phyloP scores from a whole-genome alignment of 37 sponge, comb jelly and placozoan genomes.

The Halichondria panicea region DNA sequence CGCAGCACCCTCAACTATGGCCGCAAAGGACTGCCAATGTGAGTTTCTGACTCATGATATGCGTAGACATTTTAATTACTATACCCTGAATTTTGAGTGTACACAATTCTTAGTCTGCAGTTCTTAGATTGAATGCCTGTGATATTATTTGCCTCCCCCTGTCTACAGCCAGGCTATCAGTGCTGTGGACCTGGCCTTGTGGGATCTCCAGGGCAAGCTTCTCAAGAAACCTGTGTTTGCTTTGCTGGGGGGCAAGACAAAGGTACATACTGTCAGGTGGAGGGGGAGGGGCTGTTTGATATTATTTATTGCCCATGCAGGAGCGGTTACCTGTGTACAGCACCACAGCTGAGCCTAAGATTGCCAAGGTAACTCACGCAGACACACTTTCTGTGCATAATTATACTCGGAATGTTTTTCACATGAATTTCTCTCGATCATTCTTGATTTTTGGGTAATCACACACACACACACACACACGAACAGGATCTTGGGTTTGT shows the following conservation, averaged over 20 bases:
- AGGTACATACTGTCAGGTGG: slow-evolving; percentile 24
- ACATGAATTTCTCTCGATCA: no score
- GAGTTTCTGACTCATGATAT: background rate
- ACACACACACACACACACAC: background rate
- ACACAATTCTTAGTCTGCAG: background rate
- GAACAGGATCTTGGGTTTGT: slow-evolving; percentile 76
- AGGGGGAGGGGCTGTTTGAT: background rate
- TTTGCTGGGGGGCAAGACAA: slow-evolving; percentile 86
- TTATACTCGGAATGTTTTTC: background rate
- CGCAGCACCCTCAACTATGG: slow-evolving; percentile 84
- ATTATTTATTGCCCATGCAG: slow-evolving; percentile 17
- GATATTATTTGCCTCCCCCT: no score
- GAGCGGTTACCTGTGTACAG: slow-evolving; percentile 66
- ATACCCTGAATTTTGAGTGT: background rate
- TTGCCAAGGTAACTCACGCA: slow-evolving; percentile 54
- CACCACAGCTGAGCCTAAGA: slow-evolving; percentile 64
- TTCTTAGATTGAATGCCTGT: no score
- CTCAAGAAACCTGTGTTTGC: slow-evolving; percentile 76
- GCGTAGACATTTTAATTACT: background rate
- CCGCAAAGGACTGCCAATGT: slow-evolving; percentile 82
- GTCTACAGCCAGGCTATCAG: slow-evolving; percentile 81
- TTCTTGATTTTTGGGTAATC: background rate
- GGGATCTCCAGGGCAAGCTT: slow-evolving; percentile 88
- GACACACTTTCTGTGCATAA: background rate
- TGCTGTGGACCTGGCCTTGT: slow-evolving; percentile 90